Base-by-base conservation (phyloP, 2,113 vertebrate genomes). In the Epinephelus lanceolatus region DNA sequence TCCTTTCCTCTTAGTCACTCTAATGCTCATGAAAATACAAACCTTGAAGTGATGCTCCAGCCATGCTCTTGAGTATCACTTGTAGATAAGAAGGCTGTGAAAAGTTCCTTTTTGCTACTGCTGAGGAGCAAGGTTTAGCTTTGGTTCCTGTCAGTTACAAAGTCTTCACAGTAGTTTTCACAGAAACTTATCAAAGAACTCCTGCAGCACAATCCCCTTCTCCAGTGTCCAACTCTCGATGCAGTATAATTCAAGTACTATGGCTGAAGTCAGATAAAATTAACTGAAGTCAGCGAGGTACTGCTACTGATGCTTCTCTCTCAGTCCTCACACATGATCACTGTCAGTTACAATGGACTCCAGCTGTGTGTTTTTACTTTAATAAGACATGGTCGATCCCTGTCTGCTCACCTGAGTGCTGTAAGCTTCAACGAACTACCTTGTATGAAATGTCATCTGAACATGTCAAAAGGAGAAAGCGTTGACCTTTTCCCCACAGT, bases 101-200 rank as follows among this genome's bases (percentile, higher is more conserved):
- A 71, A 42, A 18, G n/a, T 57, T 65, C 15, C 11, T 55, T 23
- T 37, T 66, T 66, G 23, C 21, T 49, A 52, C 17, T 25, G 61
- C 52, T 21, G 40, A 59, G 23, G 42, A 45, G 11, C 42, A 45
- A 25, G 15, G 3, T 56, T 33, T 47, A 17, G 1, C 27, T 67
- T 42, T 10, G 8, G 70, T 30, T 72, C 40, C 11, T 27, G 40
- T 30, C 37, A 59, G 53, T 33, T 47, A 15, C 49, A 71, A 71
- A 72, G 12, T 63, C 49, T 45, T 71, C 23, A 13, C 18, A 47
- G 52, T 6, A 30, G 18, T 80, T 72, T 60, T 37, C 15, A 23
- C n/a, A 40, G 11, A 59, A 65, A 80, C 5, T 1, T 15, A 66
- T 76, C 49, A 56, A 55, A 76, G 6, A 53, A 70, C 23, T 51